Base-by-base conservation (phyloP, 2,797 vertebrate species). In the Enteromius treurensis region DNA sequence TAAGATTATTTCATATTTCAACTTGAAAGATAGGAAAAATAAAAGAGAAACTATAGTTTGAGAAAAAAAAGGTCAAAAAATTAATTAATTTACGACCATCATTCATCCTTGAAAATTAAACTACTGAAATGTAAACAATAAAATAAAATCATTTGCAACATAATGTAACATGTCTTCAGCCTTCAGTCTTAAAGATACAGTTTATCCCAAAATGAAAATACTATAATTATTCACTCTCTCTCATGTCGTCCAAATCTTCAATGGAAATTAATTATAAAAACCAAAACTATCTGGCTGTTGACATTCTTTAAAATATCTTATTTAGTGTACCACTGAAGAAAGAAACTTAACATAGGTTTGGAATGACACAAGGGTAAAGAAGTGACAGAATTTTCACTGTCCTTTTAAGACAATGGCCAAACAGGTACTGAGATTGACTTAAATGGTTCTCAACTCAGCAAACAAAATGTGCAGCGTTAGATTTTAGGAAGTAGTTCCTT, bases 51-150 rank as follows among this genome's bases (percentile, higher is more conserved):
- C 3, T 23, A 23, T 23, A 58, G 40, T 58, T n/a, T 3, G 11
- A 55, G 51, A n/a, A 53, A n/a, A 75, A 51, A 75, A 11, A 13
- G 2, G 10, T 53, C 19, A 53, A 49, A 32, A 74, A 53, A 29
- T 74, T 53, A 8, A 74, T 74, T 74, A 53, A n/a, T 53, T 73
- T 34, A 34, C 34, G 2, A 74, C 17, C 47, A 74, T n/a, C 51
- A 34, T 53, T 74, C 29, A 55, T 34, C 51, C 21, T 58, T 75
- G 73, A 75, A 76, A 76, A 17, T 34, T 55, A 37, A 74, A 71
- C 69, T 74, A 74, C 17, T 53, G 10, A 51, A 11, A 74, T 8
- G 47, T 23, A 37, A 75, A 58, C 10, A 75, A n/a, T 19, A 75
- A 55, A 76, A 55, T 23, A 4, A n/a, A 37, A 55, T 55, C 55